A percentile compares a stretch with the other conserved stretches of the same genome.
Evolutionary conservation across 2,797 vertebrate species (phyloP).

Genomic region (Hybognathus amarus): DNA sequence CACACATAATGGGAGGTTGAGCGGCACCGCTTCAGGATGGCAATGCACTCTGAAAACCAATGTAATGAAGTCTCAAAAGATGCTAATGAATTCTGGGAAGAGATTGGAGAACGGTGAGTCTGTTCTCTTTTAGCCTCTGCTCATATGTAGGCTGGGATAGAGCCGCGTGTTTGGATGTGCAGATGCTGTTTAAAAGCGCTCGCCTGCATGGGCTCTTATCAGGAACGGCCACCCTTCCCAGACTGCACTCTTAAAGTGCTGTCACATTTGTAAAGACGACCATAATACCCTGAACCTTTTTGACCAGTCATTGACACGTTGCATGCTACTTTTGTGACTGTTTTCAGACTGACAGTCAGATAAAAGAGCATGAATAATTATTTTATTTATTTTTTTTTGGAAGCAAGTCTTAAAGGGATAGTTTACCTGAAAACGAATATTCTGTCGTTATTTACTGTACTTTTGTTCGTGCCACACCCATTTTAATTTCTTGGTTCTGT

Average conservation of each 20-base stretch:
- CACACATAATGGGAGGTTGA: conserved; percentile 25
- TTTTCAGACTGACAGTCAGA: conserved; percentile 25
- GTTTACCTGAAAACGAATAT: not conserved
- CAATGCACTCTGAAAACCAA: conserved; percentile 17
- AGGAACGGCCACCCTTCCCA: conserved; percentile 64
- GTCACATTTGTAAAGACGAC: conserved; percentile 39
- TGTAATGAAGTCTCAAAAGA: conserved; percentile 42
- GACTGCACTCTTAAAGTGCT: conserved; percentile 13
- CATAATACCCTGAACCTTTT: conserved; percentile 26
- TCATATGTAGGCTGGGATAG: conserved; percentile 33
- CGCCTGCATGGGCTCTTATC: conserved; percentile 74
- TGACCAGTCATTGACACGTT: conserved; percentile 4
- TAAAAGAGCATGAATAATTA: not conserved
- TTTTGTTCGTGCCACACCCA: not conserved
- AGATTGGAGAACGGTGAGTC: conserved; percentile 11
- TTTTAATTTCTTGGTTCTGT: not conserved
- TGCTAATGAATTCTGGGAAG: conserved; percentile 49
- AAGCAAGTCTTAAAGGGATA: not conserved
- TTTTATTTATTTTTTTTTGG: not conserved
- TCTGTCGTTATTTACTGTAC: not conserved
- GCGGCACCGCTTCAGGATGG: conserved; percentile 13
- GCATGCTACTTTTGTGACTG: conserved; percentile 9
- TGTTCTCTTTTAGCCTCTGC: conserved; percentile 29
- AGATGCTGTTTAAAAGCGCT: conserved; percentile 70
- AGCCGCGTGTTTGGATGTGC: conserved; percentile 45